These are phyloP conservation scores for Agapornis canus DNA, from an alignment of 2,797 vertebrate genomes.

Conservation along the genomic window DNA sequence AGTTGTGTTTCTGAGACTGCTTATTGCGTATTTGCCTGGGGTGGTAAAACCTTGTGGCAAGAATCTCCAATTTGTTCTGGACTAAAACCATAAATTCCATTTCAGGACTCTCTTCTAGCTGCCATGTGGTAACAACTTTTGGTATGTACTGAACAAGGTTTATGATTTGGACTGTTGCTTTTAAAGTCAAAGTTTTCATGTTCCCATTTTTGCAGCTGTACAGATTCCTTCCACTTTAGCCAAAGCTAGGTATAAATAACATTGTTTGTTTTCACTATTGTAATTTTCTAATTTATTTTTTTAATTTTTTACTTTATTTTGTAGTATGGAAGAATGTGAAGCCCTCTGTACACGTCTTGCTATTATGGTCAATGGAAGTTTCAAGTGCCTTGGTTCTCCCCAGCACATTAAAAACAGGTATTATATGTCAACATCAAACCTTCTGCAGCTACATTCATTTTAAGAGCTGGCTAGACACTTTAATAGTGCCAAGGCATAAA, in stretches of 20 bases:
- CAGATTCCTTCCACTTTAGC: neutral
- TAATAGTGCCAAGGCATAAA: neutral
- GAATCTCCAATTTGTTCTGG: neutral
- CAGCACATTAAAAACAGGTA: constrained; percentile 95
- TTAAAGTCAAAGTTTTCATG: neutral
- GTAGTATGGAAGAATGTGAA: constrained; percentile 95
- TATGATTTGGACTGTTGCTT: neutral
- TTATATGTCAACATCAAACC: neutral
- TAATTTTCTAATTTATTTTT: neutral
- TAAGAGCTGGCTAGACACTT: neutral
- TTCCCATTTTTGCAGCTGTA: neutral
- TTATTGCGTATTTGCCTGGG: neutral
- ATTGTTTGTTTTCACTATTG: neutral
- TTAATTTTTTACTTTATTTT: neutral
- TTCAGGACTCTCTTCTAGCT: neutral
- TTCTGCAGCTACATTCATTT: neutral
- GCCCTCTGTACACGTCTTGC: constrained; percentile 90
- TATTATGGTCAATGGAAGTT: constrained; percentile 91
- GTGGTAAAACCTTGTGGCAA: neutral
- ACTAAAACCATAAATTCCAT: neutral
- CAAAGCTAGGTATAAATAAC: neutral
- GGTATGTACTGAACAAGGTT: neutral
- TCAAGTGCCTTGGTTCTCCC: constrained; percentile 90
- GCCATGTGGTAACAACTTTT: neutral
- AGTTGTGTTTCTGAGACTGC: neutral